Evolutionary conservation across 2,113 vertebrate species (phyloP).

Genomic region (Echinops telfairi): DNA sequence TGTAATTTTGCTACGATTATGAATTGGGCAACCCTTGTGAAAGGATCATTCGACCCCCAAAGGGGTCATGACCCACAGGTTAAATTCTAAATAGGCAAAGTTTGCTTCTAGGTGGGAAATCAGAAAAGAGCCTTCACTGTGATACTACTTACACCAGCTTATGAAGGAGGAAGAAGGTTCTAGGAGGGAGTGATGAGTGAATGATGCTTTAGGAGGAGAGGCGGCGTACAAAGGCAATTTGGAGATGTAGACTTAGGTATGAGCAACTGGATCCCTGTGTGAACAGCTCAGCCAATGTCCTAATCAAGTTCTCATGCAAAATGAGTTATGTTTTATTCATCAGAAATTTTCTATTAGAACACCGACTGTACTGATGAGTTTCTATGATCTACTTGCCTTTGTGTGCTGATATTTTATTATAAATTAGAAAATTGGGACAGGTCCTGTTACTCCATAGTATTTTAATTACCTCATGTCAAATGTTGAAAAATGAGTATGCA

Average conservation of each 20-base stretch:
- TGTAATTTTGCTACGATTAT: no score
- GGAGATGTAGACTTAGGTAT: neutral
- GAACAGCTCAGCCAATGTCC: neutral
- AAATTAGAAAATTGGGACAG: slow-evolving; percentile 61
- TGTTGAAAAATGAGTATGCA: slow-evolving; percentile 66
- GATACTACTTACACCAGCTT: neutral
- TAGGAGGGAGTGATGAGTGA: neutral
- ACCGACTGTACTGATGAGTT: neutral
- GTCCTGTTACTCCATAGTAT: slow-evolving; percentile 44
- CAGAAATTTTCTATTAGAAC: slow-evolving; percentile 13
- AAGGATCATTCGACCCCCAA: no score
- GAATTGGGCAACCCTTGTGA: no score
- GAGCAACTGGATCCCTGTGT: neutral
- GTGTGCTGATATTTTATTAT: slow-evolving; percentile 48
- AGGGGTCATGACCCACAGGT: no score
- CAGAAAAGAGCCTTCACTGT: neutral
- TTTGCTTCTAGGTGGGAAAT: neutral
- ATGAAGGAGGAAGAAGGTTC: neutral
- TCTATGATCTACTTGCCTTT: slow-evolving; percentile 38
- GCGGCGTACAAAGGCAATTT: neutral
- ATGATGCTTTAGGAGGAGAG: neutral
- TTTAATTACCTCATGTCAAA: slow-evolving; percentile 73
- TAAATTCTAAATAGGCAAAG: neutral
- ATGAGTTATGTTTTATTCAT: slow-evolving; percentile 19
- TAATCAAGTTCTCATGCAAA: slow-evolving; percentile 15